phyloP scores from a whole-genome alignment of 1,140 invertebrate genomes.

The Drosophila rhopaloa region DNA sequence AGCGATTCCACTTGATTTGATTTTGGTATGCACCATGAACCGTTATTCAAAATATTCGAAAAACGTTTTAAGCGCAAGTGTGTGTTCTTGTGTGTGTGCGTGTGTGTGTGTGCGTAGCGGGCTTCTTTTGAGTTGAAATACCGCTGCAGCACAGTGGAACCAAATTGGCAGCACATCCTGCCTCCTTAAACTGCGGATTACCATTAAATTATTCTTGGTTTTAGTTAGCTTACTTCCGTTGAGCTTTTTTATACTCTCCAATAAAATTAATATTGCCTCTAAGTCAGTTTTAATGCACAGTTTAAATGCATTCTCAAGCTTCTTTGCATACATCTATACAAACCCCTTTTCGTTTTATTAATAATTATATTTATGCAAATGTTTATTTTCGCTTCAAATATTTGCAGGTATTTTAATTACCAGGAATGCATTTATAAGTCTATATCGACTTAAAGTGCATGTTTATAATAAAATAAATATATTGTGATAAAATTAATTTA shows the following conservation, averaged over 20 bases:
- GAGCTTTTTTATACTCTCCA: not conserved
- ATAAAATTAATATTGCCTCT: too few relatives aligned
- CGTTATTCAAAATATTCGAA: slow-evolving; percentile 83
- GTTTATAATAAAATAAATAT: too few relatives aligned
- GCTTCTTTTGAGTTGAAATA: slow-evolving; percentile 48
- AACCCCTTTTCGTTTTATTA: not conserved
- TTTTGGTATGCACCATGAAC: slow-evolving; percentile 81
- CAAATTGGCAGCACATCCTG: slow-evolving; percentile 41
- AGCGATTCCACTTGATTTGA: slow-evolving; percentile 80
- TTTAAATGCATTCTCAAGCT: too few relatives aligned
- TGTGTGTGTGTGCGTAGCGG: slow-evolving; percentile 25
- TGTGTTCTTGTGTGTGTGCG: slow-evolving; percentile 15
- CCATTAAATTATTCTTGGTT: not conserved
- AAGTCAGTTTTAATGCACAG: too few relatives aligned
- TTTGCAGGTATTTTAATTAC: not conserved
- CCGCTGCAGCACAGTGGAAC: slow-evolving; percentile 24
- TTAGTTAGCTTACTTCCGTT: not conserved
- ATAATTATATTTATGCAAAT: not conserved
- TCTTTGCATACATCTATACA: not conserved
- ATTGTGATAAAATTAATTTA: too few relatives aligned
- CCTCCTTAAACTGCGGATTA: slow-evolving; percentile 11
- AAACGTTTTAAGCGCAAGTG: slow-evolving; percentile 68
- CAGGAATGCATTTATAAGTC: not conserved
- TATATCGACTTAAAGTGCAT: not conserved
- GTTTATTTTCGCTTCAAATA: not conserved